Conservation (phyloP, 2,797 vertebrate genomes). For the Serranus cabrilla region DNA sequence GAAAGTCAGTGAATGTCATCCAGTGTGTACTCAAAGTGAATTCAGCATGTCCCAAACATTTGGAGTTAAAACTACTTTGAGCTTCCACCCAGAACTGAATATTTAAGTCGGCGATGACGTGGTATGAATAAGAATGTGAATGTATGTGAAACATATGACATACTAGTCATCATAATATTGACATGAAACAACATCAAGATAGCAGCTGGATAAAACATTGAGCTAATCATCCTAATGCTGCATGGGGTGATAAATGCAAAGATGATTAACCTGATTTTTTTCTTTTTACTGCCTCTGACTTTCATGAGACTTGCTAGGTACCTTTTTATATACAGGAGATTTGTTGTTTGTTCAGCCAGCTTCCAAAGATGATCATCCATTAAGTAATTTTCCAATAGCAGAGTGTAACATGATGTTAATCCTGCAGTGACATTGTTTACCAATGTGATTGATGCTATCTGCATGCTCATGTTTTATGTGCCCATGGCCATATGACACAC, state of each 20-base stretch:
- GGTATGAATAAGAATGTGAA: background rate
- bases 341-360: slow-evolving; percentile 21
- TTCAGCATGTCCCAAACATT: background rate
- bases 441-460: slow-evolving; percentile 29
- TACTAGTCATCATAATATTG: slow-evolving; percentile 53
- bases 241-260: slow-evolving; percentile 64
- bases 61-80: too few relatives aligned
- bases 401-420: slow-evolving; percentile 26
- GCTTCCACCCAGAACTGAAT: too few relatives aligned
- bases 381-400: slow-evolving; percentile 29
- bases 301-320: slow-evolving; percentile 16
- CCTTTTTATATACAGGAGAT: slow-evolving; percentile 26
- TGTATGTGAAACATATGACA: slow-evolving; percentile 13
- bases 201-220: slow-evolving; percentile 55
- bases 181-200: slow-evolving; percentile 53
- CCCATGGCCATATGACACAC: slow-evolving; percentile 3
- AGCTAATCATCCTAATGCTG: slow-evolving; percentile 55
- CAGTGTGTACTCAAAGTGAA: slow-evolving; percentile 33
- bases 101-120: too few relatives aligned
- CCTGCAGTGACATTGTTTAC: slow-evolving; percentile 34
- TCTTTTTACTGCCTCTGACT: slow-evolving; percentile 9
- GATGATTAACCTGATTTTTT: slow-evolving; percentile 45
- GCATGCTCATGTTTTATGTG: slow-evolving; percentile 12
- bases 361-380: slow-evolving; percentile 27
- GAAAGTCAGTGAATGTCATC: slow-evolving; percentile 33